phyloP scores from a whole-genome alignment of 2,888 invertebrate species.

The Mantis religiosa region DNA sequence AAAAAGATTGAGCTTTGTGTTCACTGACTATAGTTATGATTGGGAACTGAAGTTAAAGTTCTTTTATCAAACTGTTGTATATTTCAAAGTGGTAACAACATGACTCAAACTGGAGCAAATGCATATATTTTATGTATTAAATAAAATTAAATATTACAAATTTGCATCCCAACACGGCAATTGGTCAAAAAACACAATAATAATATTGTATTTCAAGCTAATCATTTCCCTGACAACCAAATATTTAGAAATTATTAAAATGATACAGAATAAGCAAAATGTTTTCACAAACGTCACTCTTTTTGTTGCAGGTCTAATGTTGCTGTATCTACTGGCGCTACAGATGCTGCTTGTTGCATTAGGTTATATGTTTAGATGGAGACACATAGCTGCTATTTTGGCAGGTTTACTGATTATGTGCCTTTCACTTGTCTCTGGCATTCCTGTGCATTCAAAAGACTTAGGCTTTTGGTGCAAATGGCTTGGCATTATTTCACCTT shows the following conservation, averaged over 20 bases:
- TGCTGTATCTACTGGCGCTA: conserved; percentile 48
- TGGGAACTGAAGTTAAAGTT: too few species aligned
- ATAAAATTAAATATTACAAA: too few species aligned
- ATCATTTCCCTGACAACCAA: not conserved
- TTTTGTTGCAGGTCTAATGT: conserved; percentile 58
- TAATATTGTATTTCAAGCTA: too few species aligned
- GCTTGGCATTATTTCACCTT: conserved; percentile 66
- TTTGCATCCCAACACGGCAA: too few species aligned
- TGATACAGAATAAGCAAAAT: not conserved
- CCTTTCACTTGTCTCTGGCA: conserved; percentile 62
- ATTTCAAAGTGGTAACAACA: too few species aligned
- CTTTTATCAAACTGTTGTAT: too few species aligned
- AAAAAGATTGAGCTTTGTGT: too few species aligned
- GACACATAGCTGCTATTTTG: conserved; percentile 57
- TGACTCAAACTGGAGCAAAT: too few species aligned
- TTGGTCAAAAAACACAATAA: too few species aligned
- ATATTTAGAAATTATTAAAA: not conserved
- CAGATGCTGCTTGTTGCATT: conserved; percentile 51
- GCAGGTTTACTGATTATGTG: conserved; percentile 58
- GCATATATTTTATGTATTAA: too few species aligned
- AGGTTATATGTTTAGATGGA: conserved; percentile 62
- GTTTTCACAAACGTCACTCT: not conserved
- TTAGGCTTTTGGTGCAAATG: conserved; percentile 61
- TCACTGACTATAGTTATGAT: too few species aligned
- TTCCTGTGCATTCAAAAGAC: conserved; percentile 63